Conservation (phyloP, 2,113 vertebrate genomes). For the Tragelaphus scriptus region DNA sequence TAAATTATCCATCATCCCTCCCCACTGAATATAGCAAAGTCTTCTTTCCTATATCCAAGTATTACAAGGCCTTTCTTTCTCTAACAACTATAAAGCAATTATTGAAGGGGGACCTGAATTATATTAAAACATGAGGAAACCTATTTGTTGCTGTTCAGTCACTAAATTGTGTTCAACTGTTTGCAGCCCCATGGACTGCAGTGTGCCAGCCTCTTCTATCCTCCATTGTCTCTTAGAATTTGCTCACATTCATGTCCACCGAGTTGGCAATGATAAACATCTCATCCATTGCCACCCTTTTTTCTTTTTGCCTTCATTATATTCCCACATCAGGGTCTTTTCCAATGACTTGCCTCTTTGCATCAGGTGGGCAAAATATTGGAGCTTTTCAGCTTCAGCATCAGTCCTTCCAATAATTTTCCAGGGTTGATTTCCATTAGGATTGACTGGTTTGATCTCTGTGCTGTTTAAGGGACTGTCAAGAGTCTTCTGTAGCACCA, state of each 20-base stretch:
- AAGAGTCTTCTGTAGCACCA: not conserved
- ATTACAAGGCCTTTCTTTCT: not conserved
- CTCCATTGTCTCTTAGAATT: not conserved
- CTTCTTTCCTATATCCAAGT: not conserved
- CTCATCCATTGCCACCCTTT: not conserved
- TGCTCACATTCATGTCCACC: not conserved
- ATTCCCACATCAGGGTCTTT: not conserved
- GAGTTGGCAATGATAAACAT: not conserved
- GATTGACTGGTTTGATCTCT: not conserved
- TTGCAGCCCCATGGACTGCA: not conserved
- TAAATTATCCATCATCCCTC: not conserved
- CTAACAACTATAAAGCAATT: not conserved
- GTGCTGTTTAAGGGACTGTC: not conserved
- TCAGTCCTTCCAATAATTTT: not conserved
- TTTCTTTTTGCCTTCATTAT: not conserved
- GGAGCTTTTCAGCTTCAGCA: not conserved
- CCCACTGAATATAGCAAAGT: not conserved
- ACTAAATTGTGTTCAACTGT: not conserved
- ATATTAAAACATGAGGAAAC: not conserved
- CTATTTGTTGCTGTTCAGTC: not conserved
- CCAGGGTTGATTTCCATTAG: not conserved
- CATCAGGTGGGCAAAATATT: not conserved
- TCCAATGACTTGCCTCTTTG: not conserved
- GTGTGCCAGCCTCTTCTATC: not conserved
- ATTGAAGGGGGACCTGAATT: rapidly evolving